Percentiles rank a stretch among this genome's conserved stretches.
These are phyloP conservation scores for Toxostoma redivivum DNA, from an alignment of 2,113 vertebrate genomes.

Conservation along the genomic window DNA sequence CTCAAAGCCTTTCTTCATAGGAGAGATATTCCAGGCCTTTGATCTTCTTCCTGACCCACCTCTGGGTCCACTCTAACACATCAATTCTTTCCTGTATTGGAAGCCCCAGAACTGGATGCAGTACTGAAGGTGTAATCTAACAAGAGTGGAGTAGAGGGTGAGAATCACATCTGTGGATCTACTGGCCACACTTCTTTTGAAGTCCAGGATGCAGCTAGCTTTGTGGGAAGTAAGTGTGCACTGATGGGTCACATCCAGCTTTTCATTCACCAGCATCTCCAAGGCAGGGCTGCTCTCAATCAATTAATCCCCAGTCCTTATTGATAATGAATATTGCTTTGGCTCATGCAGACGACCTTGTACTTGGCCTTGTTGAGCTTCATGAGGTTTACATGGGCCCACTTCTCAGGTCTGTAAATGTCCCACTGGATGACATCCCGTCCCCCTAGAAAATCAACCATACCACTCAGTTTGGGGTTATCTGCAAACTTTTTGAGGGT, in stretches of 20 bases:
- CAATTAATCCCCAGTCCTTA: background rate
- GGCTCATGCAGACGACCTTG: background rate
- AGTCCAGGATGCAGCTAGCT: background rate
- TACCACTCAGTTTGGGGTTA: background rate
- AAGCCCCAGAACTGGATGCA: accelerated
- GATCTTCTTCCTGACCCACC: background rate
- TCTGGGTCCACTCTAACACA: accelerated
- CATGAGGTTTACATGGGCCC: background rate
- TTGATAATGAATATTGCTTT: background rate
- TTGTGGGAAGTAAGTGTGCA: accelerated
- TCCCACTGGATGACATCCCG: background rate
- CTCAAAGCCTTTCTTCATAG: background rate
- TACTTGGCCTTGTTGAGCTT: background rate
- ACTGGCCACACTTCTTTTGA: background rate
- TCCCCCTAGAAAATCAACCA: background rate
- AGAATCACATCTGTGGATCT: background rate
- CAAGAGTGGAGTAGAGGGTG: too few species aligned
- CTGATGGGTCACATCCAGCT: background rate
- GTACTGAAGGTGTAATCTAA: background rate
- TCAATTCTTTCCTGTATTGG: background rate
- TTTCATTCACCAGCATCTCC: background rate
- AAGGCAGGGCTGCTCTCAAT: background rate
- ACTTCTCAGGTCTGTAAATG: background rate
- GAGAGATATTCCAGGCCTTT: background rate
- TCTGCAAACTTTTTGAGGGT: background rate